Evolutionary conservation across 2,797 vertebrate species (phyloP).

Genomic region (Sebastes minor): DNA sequence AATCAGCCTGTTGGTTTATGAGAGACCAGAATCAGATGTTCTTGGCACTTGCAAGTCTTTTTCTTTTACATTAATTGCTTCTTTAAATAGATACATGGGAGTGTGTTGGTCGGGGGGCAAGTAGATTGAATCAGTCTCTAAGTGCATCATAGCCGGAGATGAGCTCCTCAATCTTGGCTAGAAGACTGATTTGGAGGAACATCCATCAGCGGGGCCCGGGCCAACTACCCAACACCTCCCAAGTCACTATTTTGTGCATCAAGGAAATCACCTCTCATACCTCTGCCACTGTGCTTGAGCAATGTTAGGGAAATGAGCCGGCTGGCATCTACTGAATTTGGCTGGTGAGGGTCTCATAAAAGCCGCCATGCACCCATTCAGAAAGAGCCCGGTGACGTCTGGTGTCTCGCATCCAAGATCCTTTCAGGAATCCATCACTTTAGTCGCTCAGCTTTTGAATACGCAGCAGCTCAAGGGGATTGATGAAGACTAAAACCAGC

Average conservation of each 20-base stretch:
- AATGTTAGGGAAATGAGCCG: constrained; percentile 38
- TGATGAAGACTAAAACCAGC: background rate
- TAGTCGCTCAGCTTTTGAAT: background rate
- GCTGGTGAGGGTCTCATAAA: constrained; percentile 10
- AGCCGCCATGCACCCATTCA: background rate
- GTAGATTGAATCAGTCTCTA: constrained; percentile 54
- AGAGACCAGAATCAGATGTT: constrained; percentile 51
- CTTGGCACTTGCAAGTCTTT: constrained; percentile 64
- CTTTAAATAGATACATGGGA: constrained; percentile 58
- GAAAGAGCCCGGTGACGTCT: constrained; percentile 7
- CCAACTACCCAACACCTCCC: constrained; percentile 20
- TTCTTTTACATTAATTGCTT: constrained; percentile 79
- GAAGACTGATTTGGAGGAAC: constrained; percentile 34
- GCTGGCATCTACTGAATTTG: constrained; percentile 19
- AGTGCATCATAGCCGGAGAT: constrained; percentile 50
- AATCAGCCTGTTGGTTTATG: constrained; percentile 68
- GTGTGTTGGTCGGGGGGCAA: constrained; percentile 10
- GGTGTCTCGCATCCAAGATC: background rate
- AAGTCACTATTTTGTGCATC: constrained; percentile 44
- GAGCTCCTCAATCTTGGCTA: constrained; percentile 53
- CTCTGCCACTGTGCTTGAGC: constrained; percentile 16
- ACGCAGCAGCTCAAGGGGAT: background rate
- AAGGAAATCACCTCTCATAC: constrained; percentile 44
- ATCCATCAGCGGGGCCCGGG: constrained; percentile 48
- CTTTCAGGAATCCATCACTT: constrained; percentile 7